Evolutionary conservation across 2,797 vertebrate species (phyloP).

Genomic region (Eurystomus glaucurus): DNA sequence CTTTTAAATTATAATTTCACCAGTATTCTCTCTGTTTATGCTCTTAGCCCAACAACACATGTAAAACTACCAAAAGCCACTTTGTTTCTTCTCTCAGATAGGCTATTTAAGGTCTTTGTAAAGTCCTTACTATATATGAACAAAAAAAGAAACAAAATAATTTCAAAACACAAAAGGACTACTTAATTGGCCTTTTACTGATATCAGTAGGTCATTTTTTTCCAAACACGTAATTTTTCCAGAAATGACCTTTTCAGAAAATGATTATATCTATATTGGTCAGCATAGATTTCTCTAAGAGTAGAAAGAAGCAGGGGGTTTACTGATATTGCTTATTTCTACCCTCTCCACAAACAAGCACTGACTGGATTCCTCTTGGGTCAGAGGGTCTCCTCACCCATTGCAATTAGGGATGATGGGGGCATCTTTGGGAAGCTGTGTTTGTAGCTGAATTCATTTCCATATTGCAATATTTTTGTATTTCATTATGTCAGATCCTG

Average conservation of each 20-base stretch:
- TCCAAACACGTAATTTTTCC: neutral
- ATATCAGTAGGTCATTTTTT: neutral
- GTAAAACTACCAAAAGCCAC: neutral
- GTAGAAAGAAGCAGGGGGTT: neutral
- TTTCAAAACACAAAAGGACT: neutral
- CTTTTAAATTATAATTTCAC: neutral
- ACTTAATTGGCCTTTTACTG: neutral
- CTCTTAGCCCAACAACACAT: neutral
- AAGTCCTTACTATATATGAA: neutral
- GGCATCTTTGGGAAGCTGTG: neutral
- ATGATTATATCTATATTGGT: neutral
- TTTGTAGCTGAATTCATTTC: neutral
- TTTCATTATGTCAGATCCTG: neutral
- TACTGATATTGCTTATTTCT: neutral
- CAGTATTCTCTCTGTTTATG: neutral
- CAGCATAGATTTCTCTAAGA: neutral
- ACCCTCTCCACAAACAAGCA: neutral
- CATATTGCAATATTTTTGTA: neutral
- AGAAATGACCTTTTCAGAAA: neutral
- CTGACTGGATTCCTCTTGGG: neutral
- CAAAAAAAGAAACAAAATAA: neutral
- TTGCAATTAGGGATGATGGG: neutral
- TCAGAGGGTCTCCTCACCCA: neutral
- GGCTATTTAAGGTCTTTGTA: neutral
- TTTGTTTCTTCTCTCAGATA: neutral